Evolutionary conservation across 2,888 invertebrate genomes (phyloP), one percentile per base, ranked within the genome.

Genomic region (Torymus auratus): DNA sequence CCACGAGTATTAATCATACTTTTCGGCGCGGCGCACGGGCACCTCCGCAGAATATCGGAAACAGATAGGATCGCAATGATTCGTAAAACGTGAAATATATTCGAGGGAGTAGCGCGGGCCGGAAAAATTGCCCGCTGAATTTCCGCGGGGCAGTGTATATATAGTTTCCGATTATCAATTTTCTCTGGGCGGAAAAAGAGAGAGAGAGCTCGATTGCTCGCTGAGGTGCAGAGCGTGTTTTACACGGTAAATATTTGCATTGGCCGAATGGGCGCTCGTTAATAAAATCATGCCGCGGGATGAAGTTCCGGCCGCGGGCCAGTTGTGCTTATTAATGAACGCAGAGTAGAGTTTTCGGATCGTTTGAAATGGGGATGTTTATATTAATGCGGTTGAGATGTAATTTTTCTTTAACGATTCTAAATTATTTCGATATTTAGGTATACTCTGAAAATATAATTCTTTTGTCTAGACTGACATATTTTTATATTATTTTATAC

Each of bases 11-110:
- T 28, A 2, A 28, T 28, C 23, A 55, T 50, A 20, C 13, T 55
- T 41, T 14, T 50, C 50, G n/a, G 2, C 17, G 67, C 20, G 7
- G 20, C 17, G 50, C 2, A 28, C 3, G 28, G 28, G 5, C 5
- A 28, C 1, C n/a, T 52, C 52, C 11, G 13, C 65, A 67, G 74
- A 67, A 75, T 67, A 75, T 75, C 52, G 74, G 74, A 75, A 75
- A 67, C 55, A 58, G 58, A 75, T 75, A 60, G 68, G 15, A 50
- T 60, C 12, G 23, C 68, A 52, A 28, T 68, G 68, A 68, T 68
- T 68, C 75, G 61, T 41, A 55, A 75, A 76, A 60, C 20, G 68
- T 52, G 53, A 61, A 61, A 68, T 61, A 68, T 61, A 61, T 67
- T 76, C 41, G 68, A 0, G 13, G 14, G 64, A 20, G n/a, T n/a